Base-by-base conservation (phyloP, 2,113 vertebrate species). In the Cyrtonyx montezumae region DNA sequence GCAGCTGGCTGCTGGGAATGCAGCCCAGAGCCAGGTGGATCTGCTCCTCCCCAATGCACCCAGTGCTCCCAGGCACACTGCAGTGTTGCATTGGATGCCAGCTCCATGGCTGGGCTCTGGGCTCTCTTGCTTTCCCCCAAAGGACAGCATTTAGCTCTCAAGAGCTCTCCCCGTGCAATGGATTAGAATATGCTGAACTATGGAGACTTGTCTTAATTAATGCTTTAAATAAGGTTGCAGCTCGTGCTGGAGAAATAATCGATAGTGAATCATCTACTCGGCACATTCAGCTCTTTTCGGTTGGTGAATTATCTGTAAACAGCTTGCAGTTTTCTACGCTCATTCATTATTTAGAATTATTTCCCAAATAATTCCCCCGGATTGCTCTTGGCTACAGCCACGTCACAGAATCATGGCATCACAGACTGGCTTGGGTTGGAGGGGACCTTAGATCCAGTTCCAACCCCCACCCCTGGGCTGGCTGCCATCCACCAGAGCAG, bases 311-410 rank as follows among this genome's bases (percentile, higher is more conserved):
- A 71, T 95, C 85, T 91, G 93, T 69, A 95, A 96, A 86, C 90
- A 94, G 96, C 88, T 93, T 94, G 95, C 90, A 86, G 76, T 88
- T 95, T 81, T 69, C 95, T 90, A 77, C 79, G 11, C 73, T 71
- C 90, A 73, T 93, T 91, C 87, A 95, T 96, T 95, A 95, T 96
- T 96, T 95, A 96, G 82, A 96, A 96, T 95, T 91, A 96, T 96
- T 95, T 94, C 93, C 91, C 91, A 81, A 93, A 96, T 95, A 96
- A 94, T 94, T 93, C 91, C 91, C 84, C 42, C 13, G 0, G 85
- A 86, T 88, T 69, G 91, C 95, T 61, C 90, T 75, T 88, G 87
- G 76, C 94, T 96, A 85, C 2, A 9, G 63, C 91, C 42, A 53
- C 9, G 15, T 30, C 51, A 53, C 17, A 9, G 51, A 53, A 53